Evolutionary conservation across 2,113 vertebrate species (phyloP), one percentile per base, ranked within the genome.

Genomic region (Oostethus manadensis): DNA sequence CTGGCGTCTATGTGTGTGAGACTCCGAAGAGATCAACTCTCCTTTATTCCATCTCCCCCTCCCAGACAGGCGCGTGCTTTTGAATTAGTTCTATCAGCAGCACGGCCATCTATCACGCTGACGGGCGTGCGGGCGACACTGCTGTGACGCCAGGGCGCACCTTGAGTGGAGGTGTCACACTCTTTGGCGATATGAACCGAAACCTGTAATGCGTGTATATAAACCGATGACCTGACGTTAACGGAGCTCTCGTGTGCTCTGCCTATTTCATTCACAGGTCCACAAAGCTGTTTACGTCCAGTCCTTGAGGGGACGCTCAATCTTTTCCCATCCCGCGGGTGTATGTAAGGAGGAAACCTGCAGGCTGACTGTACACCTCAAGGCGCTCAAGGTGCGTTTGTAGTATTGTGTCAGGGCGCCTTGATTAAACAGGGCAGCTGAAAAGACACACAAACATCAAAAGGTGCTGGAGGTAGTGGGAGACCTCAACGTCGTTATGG

Each of bases 11-110:
- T 23, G 56, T 20, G 55, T 18, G 7, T 51, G 56, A 60, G 54
- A 56, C 59, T n/a, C 49, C 51, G 48, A 70, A 58, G 57, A 33
- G 35, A 68, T 73, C 51, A 29, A 15, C 63, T 64, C 61, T 22
- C 26, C 49, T 73, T 72, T 54, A 62, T 68, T 68, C 66, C 54
- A 51, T 56, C 58, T 53, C 38, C 70, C n/a, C 66, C 74, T 77
- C 60, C 3, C 70, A 77, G 78, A 78, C 60, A 62, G 60, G 53
- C 48, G 71, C 66, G 23, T 49, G 71, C 68, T 55, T 76, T 71
- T 69, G 68, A 73, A 85, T 84, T 62, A 79, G 76, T 78, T 77
- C 66, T 51, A 77, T 70, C 73, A 51, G 80, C 73, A 29, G 63
- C 54, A 1, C 21, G 29, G 69, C 74, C 64, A 82, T 87, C 81